A percentile compares a stretch with the other conserved stretches of the same genome.
phyloP scores from a whole-genome alignment of 2,797 vertebrate genomes.

The Cottoperca gobio region DNA sequence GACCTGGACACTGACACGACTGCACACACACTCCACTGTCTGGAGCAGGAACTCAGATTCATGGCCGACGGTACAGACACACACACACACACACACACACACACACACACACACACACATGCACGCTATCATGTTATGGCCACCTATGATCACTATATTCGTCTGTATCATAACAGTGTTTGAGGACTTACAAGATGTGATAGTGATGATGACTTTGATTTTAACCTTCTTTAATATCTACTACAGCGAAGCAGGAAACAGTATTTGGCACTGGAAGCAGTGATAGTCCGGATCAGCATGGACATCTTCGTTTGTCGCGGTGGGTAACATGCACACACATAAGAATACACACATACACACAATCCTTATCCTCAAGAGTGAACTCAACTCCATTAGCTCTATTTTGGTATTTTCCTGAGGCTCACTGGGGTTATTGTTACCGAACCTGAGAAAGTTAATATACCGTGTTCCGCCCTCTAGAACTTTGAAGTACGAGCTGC shows the following conservation, averaged over 20 bases:
- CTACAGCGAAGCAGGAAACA: conserved; percentile 15
- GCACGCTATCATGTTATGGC: neutral
- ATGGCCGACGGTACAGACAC: conserved; percentile 51
- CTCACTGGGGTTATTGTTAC: neutral
- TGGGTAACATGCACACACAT: conserved; percentile 51
- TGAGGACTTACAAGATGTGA: neutral
- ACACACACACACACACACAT: too few relatives aligned
- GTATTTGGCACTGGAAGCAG: conserved; percentile 5
- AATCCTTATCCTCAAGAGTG: neutral
- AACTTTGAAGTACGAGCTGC: neutral
- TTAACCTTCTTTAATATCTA: conserved; percentile 23
- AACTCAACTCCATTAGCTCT: neutral
- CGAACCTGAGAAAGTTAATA: neutral
- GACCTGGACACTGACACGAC: conserved; percentile 66
- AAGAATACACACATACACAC: conserved; percentile 8
- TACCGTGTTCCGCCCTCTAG: neutral
- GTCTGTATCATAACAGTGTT: neutral
- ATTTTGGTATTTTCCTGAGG: neutral
- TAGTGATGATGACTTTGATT: neutral
- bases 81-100: too few relatives aligned
- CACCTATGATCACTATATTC: neutral
- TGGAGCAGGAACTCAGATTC: conserved; percentile 83
- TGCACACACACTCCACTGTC: conserved; percentile 72
- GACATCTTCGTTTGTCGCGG: conserved; percentile 32
- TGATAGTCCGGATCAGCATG: conserved; percentile 28